Percentiles rank a stretch among this genome's conserved stretches.
These are phyloP conservation scores for Kryptolebias ocellatus DNA, from an alignment of 2,797 vertebrate genomes.

Conservation along the genomic window DNA sequence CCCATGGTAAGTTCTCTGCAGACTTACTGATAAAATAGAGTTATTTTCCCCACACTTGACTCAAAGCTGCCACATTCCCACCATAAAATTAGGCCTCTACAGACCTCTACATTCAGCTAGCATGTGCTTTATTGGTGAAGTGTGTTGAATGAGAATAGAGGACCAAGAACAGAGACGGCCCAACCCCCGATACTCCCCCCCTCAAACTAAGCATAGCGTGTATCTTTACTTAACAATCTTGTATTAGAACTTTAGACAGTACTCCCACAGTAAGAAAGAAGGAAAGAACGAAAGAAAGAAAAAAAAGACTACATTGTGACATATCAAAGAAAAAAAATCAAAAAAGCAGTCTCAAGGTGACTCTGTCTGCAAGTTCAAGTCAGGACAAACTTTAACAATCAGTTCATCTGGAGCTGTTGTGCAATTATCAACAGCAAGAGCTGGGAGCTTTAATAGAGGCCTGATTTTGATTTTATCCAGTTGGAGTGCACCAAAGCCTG, in stretches of 20 bases:
- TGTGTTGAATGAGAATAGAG: slow-evolving; percentile 38
- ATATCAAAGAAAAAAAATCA: slow-evolving; percentile 46
- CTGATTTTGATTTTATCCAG: slow-evolving; percentile 65
- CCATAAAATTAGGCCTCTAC: slow-evolving; percentile 38
- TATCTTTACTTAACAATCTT: slow-evolving; percentile 30
- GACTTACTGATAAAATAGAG: slow-evolving; percentile 58
- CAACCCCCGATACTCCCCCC: background rate
- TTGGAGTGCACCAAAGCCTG: slow-evolving; percentile 30
- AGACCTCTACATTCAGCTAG: slow-evolving; percentile 37
- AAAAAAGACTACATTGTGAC: background rate
- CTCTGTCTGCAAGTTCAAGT: slow-evolving; percentile 78
- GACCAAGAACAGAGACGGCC: slow-evolving; percentile 5
- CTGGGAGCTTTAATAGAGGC: slow-evolving; percentile 50
- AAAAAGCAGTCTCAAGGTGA: slow-evolving; percentile 61
- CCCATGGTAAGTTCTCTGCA: slow-evolving; percentile 47
- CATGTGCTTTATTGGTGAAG: slow-evolving; percentile 27
- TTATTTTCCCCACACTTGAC: slow-evolving; percentile 45
- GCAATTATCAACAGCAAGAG: slow-evolving; percentile 75
- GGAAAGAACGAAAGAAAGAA: no score
- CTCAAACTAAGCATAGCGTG: slow-evolving; percentile 15
- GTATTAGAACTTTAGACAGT: background rate
- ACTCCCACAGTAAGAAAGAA: background rate
- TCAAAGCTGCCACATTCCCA: slow-evolving; percentile 46
- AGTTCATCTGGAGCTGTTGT: slow-evolving; percentile 77
- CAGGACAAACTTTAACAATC: slow-evolving; percentile 80